Evolutionary conservation across 2,888 invertebrate genomes (phyloP).

Genomic region (Koerneria pararmatus): DNA sequence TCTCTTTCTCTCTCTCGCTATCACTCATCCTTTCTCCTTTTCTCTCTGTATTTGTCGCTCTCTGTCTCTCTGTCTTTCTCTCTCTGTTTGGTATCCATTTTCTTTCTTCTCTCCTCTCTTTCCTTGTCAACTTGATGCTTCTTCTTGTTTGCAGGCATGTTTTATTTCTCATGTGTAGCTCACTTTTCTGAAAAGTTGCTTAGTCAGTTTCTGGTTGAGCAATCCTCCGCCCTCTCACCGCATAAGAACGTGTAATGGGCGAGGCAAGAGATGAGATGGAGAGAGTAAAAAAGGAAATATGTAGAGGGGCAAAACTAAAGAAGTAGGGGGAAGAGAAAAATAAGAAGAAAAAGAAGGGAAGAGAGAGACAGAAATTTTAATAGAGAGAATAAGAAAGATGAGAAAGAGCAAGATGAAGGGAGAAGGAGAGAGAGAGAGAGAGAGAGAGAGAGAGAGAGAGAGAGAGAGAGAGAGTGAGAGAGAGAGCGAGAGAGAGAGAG

Average conservation of each 20-base stretch:
- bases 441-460: constrained; percentile 2
- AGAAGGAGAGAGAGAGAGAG: not conserved
- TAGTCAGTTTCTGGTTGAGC: not conserved
- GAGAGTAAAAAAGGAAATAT: no score
- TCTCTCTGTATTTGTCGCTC: constrained; percentile 9
- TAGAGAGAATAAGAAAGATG: no score
- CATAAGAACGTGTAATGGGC: no score
- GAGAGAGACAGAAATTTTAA: no score
- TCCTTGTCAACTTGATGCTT: not conserved
- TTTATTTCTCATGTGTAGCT: not conserved
- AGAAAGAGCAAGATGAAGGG: no score
- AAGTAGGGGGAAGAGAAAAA: no score
- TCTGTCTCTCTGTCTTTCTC: not conserved
- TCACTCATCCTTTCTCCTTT: not conserved
- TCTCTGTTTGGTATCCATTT: not conserved
- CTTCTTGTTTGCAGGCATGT: not conserved
- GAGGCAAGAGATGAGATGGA: no score
- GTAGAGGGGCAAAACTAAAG: no score
- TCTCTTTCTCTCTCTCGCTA: not conserved
- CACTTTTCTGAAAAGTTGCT: not conserved
- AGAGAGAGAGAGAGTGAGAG: not conserved
- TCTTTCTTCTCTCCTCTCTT: constrained; percentile 1
- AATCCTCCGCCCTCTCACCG: no score
- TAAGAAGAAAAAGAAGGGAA: no score
- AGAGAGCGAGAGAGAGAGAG: constrained; percentile 9